Conservation (phyloP, 1,140 invertebrate genomes). For the Aphelenchoides avenae region DNA sequence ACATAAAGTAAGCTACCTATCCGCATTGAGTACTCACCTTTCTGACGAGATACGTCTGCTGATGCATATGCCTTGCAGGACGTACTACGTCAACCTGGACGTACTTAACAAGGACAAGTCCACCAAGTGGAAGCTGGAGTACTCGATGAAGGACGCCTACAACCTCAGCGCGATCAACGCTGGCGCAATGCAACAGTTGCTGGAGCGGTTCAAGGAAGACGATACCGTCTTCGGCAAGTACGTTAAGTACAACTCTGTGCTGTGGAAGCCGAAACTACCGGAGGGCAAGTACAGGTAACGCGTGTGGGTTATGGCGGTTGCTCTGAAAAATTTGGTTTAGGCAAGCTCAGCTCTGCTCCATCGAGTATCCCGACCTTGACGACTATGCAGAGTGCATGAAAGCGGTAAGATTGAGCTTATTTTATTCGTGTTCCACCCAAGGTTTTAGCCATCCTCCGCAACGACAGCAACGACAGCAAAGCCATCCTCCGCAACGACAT, state of each 20-base stretch:
- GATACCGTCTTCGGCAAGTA: slow-evolving; percentile 33
- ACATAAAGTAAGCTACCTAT: slow-evolving; percentile 28
- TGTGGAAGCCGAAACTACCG: slow-evolving; percentile 21
- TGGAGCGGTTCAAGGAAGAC: slow-evolving; percentile 30
- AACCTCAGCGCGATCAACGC: slow-evolving; percentile 19
- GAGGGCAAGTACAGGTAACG: slow-evolving; percentile 10
- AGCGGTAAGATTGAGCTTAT: neutral
- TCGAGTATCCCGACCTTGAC: slow-evolving; percentile 35
- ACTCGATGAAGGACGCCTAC: slow-evolving; percentile 37
- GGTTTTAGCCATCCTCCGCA: too few relatives aligned
- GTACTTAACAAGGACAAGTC: slow-evolving; percentile 21
- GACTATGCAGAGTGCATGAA: slow-evolving; percentile 33
- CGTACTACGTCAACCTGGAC: slow-evolving; percentile 37
- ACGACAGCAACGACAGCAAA: too few relatives aligned
- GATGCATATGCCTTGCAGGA: slow-evolving; percentile 25
- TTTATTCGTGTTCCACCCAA: too few relatives aligned
- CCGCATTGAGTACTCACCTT: neutral
- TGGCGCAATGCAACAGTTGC: slow-evolving; percentile 12
- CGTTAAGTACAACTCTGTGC: slow-evolving; percentile 38
- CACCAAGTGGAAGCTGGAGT: slow-evolving; percentile 33
- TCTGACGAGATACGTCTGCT: neutral
- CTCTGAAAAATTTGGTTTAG: slow-evolving; percentile 11
- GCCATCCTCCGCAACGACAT: too few relatives aligned
- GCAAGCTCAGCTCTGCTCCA: slow-evolving; percentile 37
- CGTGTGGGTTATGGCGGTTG: neutral